A percentile compares a stretch with the other conserved stretches of the same genome.
phyloP scores from a whole-genome alignment of 1,140 invertebrate species.

The Cydia splendana region DNA sequence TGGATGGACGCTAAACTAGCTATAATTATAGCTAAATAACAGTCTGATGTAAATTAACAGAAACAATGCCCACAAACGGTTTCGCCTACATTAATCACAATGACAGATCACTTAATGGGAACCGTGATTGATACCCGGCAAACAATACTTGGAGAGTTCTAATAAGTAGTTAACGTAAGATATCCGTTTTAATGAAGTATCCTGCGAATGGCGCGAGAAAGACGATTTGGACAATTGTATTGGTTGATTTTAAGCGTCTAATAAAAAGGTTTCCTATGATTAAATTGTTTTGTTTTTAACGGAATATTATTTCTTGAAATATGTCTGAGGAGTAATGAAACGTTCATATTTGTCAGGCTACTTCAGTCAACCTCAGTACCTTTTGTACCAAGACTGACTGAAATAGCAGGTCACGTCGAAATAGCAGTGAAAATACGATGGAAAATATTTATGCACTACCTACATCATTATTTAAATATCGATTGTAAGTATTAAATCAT shows the following conservation, averaged over 20 bases:
- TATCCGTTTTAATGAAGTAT: slow-evolving; percentile 14
- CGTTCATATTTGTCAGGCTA: too few relatives aligned
- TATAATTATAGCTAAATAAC: background rate
- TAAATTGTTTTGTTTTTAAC: too few relatives aligned
- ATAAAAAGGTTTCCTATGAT: too few relatives aligned
- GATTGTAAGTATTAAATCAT: too few relatives aligned
- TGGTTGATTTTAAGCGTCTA: background rate
- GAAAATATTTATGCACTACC: too few relatives aligned
- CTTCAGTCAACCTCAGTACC: too few relatives aligned
- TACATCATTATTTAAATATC: too few relatives aligned
- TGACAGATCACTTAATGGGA: slow-evolving; percentile 21
- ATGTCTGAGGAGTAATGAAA: too few relatives aligned
- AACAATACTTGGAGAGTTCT: background rate
- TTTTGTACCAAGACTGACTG: too few relatives aligned
- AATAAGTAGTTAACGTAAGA: slow-evolving; percentile 25
- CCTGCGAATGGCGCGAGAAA: background rate
- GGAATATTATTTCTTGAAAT: too few relatives aligned
- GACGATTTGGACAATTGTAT: background rate
- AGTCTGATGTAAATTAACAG: slow-evolving; percentile 21
- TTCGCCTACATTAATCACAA: slow-evolving; percentile 15
- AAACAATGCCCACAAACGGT: slow-evolving; percentile 15
- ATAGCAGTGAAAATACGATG: too few relatives aligned
- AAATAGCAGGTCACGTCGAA: too few relatives aligned
- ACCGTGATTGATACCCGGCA: slow-evolving; percentile 10
- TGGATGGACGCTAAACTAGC: background rate